Evolutionary conservation across 2,888 invertebrate species (phyloP), one percentile per base, ranked within the genome.

Genomic region (Drosophila helvetica): DNA sequence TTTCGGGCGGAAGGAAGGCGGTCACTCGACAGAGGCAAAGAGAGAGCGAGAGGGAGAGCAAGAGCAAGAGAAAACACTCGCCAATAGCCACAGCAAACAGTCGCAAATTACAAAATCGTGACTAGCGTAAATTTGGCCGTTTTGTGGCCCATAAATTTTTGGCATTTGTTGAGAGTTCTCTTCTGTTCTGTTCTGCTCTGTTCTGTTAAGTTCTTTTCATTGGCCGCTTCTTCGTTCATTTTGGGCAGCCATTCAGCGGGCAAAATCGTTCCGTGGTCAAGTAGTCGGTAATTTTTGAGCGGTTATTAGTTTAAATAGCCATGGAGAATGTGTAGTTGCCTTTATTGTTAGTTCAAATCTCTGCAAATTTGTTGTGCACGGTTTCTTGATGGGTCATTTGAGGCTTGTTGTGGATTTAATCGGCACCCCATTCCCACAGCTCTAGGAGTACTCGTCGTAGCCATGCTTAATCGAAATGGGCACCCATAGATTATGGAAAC

Each of bases 51-150:
- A 10, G 3, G 10, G 30, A 15, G 38, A 15, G 10, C 3, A 3
- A 30, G 30, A 10, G 7, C 27, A 8, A 27, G 33, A 15, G 12
- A 33, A 45, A 45, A 17, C n/a, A n/a, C n/a, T 18, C 45, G 18
- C 27, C 56, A 63, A 54, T 30, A 56, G 45, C 48, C 67, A 54
- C 65, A 59, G 53, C 66, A 77, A 72, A 74, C 67, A 74, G 76
- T 65, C 75, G 78, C 81, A 89, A 88, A 88, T 89, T 89, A 83
- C 89, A 72, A 80, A 87, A 79, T 89, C 90, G 90, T 88, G 88
- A 88, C 88, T 88, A 77, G 86, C 75, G 77, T 78, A 83, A 88
- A 84, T 88, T 86, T 87, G 62, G 74, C 69, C 80, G 57, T 75
- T 77, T 71, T 82, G 59, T 72, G 60, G 67, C 75, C 74, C 83